Evolutionary conservation across 2,113 vertebrate genomes (phyloP), one percentile per base, ranked within the genome.

Genomic region (Bolborhynchus lineola): DNA sequence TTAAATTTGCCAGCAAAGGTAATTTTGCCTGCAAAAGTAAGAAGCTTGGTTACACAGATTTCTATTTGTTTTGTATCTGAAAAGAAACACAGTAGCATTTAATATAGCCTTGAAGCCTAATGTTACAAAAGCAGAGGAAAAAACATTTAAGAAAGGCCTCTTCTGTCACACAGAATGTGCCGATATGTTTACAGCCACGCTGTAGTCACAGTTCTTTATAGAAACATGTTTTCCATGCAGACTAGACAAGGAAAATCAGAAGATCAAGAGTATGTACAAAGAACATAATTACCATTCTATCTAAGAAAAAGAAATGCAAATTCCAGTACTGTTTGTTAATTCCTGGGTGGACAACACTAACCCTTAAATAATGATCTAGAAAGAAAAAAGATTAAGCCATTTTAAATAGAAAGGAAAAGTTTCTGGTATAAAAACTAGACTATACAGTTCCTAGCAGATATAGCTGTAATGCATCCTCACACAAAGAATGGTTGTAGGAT

Each of bases 401-500:
- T 46, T 4, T 39, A 59, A 63, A 37, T 4, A 37, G 63, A 62
- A 83, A 44, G 25, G 63, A 70, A 35, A 46, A 16, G 31, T 33
- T 88, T 65, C n/a, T 39, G 31, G n/a, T 69, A 44, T 17, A 72
- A 52, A 82, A 82, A 19, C 28, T 10, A 71, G 21, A 69, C 31
- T n/a, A 33, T 13, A 59, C 16, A 1, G 2, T 33, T 60, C 21
- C 2, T 25, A 60, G 62, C 17, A 70, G 35, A 62, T 67, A 6
- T 5, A 89, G 62, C 4, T 46, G 9, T 16, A 74, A 82, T 13
- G 20, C 14, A 53, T 55, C 11, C 17, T 86, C 71, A 60, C 65
- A 53, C 16, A 78, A 59, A 0, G 0, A 42, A 47, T 29, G 20
- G 31, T 1, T 46, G 33, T 8, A 57, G 41, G 57, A 67, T 2